Percentiles rank a stretch among this genome's conserved stretches.
phyloP scores from a whole-genome alignment of 2,888 invertebrate genomes.

The Synanthedon myopaeformis region DNA sequence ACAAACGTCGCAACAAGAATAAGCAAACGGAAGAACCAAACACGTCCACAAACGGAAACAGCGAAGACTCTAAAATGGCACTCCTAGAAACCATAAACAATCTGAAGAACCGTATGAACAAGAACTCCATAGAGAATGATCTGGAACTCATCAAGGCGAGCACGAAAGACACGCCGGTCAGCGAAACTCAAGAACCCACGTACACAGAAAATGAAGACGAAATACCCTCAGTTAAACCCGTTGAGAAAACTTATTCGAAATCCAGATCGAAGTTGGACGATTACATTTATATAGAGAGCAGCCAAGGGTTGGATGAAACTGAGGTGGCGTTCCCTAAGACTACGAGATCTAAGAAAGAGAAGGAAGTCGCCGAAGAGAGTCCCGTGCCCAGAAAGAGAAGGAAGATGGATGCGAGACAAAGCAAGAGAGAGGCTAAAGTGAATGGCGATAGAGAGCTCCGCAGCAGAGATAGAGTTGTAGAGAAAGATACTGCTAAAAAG shows the following conservation, averaged over 20 bases:
- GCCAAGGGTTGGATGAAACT: constrained; percentile 43
- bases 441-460: constrained; percentile 27
- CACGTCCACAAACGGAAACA: constrained; percentile 22
- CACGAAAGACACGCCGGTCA: constrained; percentile 40
- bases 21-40: constrained; percentile 39
- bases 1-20: constrained; percentile 57
- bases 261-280: constrained; percentile 53
- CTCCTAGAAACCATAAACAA: constrained; percentile 41
- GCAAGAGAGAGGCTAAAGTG: constrained; percentile 17
- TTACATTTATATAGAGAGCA: constrained; percentile 55
- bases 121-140: constrained; percentile 55
- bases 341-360: constrained; percentile 30
- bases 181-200: constrained; percentile 27
- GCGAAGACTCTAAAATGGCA: constrained; percentile 23
- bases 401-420: constrained; percentile 34
- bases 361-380: constrained; percentile 20
- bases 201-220: constrained; percentile 42
- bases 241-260: constrained; percentile 55
- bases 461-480: constrained; percentile 17
- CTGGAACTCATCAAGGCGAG: constrained; percentile 53
- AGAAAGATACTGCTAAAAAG: constrained; percentile 9
- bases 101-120: constrained; percentile 43
- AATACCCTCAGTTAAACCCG: constrained; percentile 47
- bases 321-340: constrained; percentile 47
- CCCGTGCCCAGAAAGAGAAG: constrained; percentile 52